Conservation (phyloP, 2,797 vertebrate species). For the Coranthus polyacanthus region DNA sequence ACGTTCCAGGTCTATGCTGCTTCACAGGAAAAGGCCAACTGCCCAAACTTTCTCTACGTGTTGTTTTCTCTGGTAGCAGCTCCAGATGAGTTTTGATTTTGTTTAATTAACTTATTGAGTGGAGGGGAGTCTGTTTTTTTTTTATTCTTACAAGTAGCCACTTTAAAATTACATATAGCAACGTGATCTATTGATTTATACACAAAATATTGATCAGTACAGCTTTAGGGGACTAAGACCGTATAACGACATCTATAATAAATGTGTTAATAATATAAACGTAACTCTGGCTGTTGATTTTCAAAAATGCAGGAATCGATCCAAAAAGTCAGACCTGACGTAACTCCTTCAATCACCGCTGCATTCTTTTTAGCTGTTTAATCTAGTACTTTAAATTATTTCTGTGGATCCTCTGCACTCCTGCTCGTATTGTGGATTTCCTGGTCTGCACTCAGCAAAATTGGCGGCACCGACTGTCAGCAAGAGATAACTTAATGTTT, state of each 20-base stretch:
- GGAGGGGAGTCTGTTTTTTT: no score
- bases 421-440: conserved; percentile 12
- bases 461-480: conserved; percentile 55
- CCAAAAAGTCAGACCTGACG: conserved; percentile 32
- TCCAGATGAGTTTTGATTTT: no score
- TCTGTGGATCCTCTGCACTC: conserved; percentile 18
- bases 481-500: conserved; percentile 62
- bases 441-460: conserved; percentile 32
- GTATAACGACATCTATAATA: not conserved
- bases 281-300: conserved; percentile 8
- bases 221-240: not conserved
- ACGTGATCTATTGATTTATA: no score
- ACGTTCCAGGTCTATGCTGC: no score
- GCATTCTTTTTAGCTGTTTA: conserved; percentile 19
- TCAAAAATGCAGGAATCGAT: conserved; percentile 17
- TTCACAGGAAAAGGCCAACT: no score
- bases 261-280: not conserved
- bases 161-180: no score
- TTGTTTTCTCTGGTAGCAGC: no score
- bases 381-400: conserved; percentile 27
- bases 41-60: no score
- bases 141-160: no score
- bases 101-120: no score
- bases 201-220: no score
- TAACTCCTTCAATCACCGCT: conserved; percentile 20